A percentile compares a stretch with the other conserved stretches of the same genome.
These are phyloP conservation scores for Cynopterus sphinx DNA, from an alignment of 2,797 vertebrate species.

Conservation along the genomic window DNA sequence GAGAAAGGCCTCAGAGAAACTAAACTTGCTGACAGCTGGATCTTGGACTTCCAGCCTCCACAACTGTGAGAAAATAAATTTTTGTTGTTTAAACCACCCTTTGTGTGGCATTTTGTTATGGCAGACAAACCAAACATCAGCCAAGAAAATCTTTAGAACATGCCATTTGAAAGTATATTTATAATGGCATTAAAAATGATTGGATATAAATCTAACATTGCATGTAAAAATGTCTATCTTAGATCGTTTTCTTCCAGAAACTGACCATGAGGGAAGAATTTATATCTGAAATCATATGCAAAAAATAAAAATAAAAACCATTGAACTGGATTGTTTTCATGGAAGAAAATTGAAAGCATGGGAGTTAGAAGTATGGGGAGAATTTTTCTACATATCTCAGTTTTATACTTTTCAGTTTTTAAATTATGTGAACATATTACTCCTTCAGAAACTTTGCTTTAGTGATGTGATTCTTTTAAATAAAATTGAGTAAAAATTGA, in stretches of 20 bases:
- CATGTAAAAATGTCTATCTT: neutral
- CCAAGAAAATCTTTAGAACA: neutral
- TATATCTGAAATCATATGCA: neutral
- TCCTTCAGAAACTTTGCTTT: neutral
- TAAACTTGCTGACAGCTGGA: neutral
- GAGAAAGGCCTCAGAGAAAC: neutral
- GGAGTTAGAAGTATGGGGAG: neutral
- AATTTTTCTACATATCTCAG: neutral
- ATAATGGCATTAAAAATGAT: neutral
- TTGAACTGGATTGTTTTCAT: neutral
- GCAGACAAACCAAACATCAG: neutral
- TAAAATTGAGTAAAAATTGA: neutral
- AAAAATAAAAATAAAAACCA: neutral
- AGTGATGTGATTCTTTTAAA: neutral
- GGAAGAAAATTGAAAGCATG: neutral
- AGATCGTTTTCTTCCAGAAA: neutral
- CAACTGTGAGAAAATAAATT: neutral
- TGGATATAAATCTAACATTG: neutral
- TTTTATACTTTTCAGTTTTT: neutral
- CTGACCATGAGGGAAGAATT: neutral
- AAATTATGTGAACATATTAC: neutral
- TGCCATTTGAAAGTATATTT: neutral
- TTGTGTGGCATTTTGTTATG: neutral
- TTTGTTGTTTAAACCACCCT: neutral
- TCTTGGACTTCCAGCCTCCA: neutral